Percentiles rank a stretch among this genome's conserved stretches.
phyloP scores from a whole-genome alignment of 2,113 vertebrate species.

The Onychorhynchus coronatus region DNA sequence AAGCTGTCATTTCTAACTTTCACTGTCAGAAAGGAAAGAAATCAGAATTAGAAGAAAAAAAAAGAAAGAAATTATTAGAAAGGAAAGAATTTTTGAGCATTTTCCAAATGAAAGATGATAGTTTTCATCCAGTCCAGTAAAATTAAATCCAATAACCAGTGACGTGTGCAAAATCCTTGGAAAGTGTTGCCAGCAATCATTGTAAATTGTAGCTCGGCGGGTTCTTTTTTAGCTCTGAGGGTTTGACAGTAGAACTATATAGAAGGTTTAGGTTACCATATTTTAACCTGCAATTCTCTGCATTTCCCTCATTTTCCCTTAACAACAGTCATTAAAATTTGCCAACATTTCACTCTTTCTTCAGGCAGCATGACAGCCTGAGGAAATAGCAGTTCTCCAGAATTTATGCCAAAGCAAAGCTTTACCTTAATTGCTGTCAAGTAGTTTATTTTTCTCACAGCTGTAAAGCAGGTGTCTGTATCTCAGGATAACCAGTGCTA shows the following conservation, averaged over 20 bases:
- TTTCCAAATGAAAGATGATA: background rate
- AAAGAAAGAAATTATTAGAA: background rate
- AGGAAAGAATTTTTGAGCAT: background rate
- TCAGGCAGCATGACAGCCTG: background rate
- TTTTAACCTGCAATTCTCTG: background rate
- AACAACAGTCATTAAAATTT: background rate
- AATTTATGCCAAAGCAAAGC: background rate
- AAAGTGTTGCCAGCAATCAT: background rate
- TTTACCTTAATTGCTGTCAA: background rate
- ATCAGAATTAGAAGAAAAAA: background rate
- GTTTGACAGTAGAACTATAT: background rate
- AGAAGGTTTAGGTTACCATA: background rate
- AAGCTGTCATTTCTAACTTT: background rate
- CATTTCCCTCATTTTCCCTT: background rate
- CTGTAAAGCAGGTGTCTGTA: background rate
- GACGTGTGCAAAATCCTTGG: background rate
- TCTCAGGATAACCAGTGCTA: background rate
- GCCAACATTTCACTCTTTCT: background rate
- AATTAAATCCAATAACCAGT: background rate
- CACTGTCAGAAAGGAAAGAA: background rate
- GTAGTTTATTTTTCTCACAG: background rate
- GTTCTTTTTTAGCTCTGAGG: background rate
- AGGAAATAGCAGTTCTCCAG: slow-evolving; percentile 5
- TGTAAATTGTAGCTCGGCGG: background rate
- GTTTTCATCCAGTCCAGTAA: background rate